Base-by-base conservation (phyloP, 2,888 invertebrate genomes). In the Dione juno region DNA sequence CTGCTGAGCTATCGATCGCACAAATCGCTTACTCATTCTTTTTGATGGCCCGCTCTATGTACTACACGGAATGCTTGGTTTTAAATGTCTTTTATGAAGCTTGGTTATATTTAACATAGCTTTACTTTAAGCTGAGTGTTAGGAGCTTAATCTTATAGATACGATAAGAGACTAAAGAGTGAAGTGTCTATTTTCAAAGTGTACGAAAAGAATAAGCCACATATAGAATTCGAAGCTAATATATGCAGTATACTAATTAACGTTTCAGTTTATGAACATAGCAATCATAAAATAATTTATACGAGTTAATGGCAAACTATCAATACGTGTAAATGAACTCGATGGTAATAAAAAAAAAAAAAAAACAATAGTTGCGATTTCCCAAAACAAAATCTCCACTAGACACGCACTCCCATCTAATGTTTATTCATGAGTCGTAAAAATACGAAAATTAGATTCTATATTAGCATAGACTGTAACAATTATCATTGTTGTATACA, bases 11-110 rank as follows among this genome's bases (percentile, higher is more conserved):
- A 85, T 86, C 85, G 87, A 87, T 86, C 83, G 80, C 73, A 63
- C 77, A 79, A 86, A 88, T 77, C 73, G 90, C 89, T 80, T 74
- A 80, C 88, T 90, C 90, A 90, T 82, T 78, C 75, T 78, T 83
- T 87, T 89, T 90, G 90, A 90, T 90, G 70, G 69, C 43, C 50
- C 67, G 28, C 67, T 19, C 59, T 65, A 70, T 59, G 52, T 40
- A n/a, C 28, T 59, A 43, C 57, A 28, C 3, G 13, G 8, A 45
- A 37, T 14, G 57, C 57, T 45, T 63, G 48, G 13, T 50, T 63
- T 37, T 50, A 50, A 43, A 45, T 28, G 14, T 28, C 28, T 45
- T 61, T n/a, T 45, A 35, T 43, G 61, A 28, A 61, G 2, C 16
- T 16, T 35, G 61, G 28, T 28, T 59, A 59, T 61, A 28, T 61